Evolutionary conservation across 2,797 vertebrate species (phyloP), one percentile per base, ranked within the genome.

Genomic region (Hippocampus kuda): DNA sequence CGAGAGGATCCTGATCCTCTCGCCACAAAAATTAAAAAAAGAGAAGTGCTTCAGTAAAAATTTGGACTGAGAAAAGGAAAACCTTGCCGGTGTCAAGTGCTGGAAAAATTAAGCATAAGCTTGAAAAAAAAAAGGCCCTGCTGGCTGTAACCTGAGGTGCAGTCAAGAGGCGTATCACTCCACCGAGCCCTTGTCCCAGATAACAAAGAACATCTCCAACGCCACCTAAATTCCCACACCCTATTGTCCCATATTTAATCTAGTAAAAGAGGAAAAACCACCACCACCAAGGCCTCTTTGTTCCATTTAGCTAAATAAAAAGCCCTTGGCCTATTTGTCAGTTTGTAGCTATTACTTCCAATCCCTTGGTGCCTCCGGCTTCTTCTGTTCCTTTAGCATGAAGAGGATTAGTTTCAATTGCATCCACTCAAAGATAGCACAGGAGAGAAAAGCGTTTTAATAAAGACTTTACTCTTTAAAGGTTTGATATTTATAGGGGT

Each of bases 271-370:
- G 71, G 75, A 79, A 72, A 78, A 73, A 68, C 2, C 67, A 51
- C 60, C 69, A 75, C 69, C 73, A 75, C 65, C 68, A 77, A 72
- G 75, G 44, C 26, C 46, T 81, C 71, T 20, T 71, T 75, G 84
- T 75, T 83, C 85, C 79, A 83, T 79, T 88, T 83, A 82, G 70
- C 73, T 75, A 71, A 77, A 83, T 73, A 72, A 70, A 83, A 76
- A 75, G 85, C 75, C 86, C 84, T 84, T 85, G 85, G 79, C 84
- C 85, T 74, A 77, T 69, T 81, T 87, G n/a, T 68, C 74, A 72
- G 56, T 67, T 74, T 69, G 44, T 27, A 74, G 76, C 72, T 60
- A 70, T 79, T 74, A 70, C 66, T 80, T 73, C 70, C 34, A 77
- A 71, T 74, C 73, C 68, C 74, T 70, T 70, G 67, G 72, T 73